phyloP scores from a whole-genome alignment of 2,797 vertebrate genomes.

The Catamblyrhynchus diadema region DNA sequence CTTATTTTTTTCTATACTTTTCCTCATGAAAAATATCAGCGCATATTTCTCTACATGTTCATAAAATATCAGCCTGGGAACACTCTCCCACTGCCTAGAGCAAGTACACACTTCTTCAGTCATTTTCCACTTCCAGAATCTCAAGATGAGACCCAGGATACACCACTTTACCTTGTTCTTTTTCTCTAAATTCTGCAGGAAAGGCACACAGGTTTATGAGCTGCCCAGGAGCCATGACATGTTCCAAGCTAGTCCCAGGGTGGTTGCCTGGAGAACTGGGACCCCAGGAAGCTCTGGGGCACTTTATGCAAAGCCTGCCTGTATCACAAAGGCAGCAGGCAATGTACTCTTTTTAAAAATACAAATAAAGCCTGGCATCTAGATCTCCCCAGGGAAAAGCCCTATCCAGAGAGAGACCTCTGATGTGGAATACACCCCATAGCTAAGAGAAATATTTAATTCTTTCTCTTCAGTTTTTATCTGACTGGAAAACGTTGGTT shows the following conservation, averaged over 20 bases:
- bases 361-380: background rate
- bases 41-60: background rate
- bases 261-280: background rate
- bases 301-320: background rate
- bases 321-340: accelerated
- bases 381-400: background rate
- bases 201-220: background rate
- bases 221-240: background rate
- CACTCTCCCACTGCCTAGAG: background rate
- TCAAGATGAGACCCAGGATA: background rate
- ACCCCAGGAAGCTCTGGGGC: background rate
- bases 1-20: background rate
- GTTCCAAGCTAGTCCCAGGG: background rate
- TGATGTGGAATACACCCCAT: background rate
- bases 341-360: background rate
- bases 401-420: background rate
- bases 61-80: background rate
- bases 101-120: background rate
- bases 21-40: background rate
- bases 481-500: background rate
- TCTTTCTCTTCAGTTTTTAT: background rate
- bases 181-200: background rate
- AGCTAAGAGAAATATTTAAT: background rate
- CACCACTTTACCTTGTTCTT: background rate
- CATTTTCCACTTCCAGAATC: background rate